These are phyloP conservation scores for Ceratoteleas bidentatus DNA, from an alignment of 1,140 invertebrate species.

Conservation along the genomic window DNA sequence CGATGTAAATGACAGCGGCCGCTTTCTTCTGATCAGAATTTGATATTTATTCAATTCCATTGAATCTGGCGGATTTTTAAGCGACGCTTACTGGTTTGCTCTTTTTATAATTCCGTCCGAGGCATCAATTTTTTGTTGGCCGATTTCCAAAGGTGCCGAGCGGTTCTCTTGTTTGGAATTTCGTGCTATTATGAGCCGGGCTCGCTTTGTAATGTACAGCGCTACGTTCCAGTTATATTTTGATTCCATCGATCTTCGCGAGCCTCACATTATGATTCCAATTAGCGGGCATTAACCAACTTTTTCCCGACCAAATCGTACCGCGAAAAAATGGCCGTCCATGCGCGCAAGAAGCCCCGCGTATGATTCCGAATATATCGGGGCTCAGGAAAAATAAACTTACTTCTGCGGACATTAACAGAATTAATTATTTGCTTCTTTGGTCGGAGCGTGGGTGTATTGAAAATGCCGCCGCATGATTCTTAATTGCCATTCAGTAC, in stretches of 20 bases:
- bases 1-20: constrained; percentile 16
- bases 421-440: not conserved
- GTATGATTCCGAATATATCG: constrained; percentile 41
- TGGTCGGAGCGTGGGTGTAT: not conserved
- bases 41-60: constrained; percentile 36
- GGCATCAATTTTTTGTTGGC: constrained; percentile 63
- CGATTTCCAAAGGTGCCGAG: constrained; percentile 55
- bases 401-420: not conserved
- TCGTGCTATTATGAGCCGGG: constrained; percentile 47
- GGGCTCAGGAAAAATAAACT: not conserved
- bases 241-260: constrained; percentile 64
- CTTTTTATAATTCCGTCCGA: constrained; percentile 54
- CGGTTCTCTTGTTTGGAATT: constrained; percentile 58
- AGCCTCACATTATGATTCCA: constrained; percentile 57
- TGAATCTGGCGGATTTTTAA: constrained; percentile 43
- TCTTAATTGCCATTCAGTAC: not conserved
- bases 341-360: constrained; percentile 17
- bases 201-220: constrained; percentile 62
- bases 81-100: constrained; percentile 35
- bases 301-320: constrained; percentile 40
- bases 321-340: constrained; percentile 22
- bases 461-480: not conserved
- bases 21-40: not conserved
- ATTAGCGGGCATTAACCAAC: constrained; percentile 57
- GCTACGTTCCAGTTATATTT: constrained; percentile 50